Evolutionary conservation across 1,140 invertebrate genomes (phyloP), one percentile per base, ranked within the genome.

Genomic region (Thrips palmi): DNA sequence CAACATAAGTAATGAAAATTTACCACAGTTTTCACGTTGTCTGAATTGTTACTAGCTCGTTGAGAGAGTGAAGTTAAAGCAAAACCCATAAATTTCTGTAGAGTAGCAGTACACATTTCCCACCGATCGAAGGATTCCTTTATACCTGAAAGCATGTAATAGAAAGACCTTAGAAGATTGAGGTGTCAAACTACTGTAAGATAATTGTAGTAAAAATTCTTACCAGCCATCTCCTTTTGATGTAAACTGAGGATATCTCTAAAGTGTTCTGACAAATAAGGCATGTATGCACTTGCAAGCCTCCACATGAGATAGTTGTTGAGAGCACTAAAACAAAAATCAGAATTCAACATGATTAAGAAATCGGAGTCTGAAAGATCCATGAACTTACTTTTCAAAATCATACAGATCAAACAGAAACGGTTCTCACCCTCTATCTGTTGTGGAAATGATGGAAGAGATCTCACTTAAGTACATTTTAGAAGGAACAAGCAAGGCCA

Each of bases 221-320:
- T 54, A 60, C 68, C 68, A 39, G 54, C 59, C 20, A 65, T 44
- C 40, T 64, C 58, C 32, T 57, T 56, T 36, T 58, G 53, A 45
- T 65, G 71, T 15, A 62, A 50, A 45, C 67, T 53, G 27, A 61
- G 47, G 10, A 62, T 59, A 12, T 67, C 56, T 22, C 60, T 58
- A 47, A 62, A 71, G 24, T 62, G 55, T 43, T 61, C 53, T 2
- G 67, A 65, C 34, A 74, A 52, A 45, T 68, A 71, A 4, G 67
- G 66, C 5, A 67, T 49, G 51, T 68, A 72, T 24, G 58, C 53
- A 5, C 58, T 49, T 4, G 65, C 62, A 21, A 74, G 49, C 33
- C 58, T 60, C 68, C 70, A 75, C 42, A 70, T 65, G 25, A 72
- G 45, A 48, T 73, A 74, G 45, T 70, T 67, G 51, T 74, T 72